Evolutionary conservation across 2,113 vertebrate species (phyloP).

Genomic region (Columbina picui): DNA sequence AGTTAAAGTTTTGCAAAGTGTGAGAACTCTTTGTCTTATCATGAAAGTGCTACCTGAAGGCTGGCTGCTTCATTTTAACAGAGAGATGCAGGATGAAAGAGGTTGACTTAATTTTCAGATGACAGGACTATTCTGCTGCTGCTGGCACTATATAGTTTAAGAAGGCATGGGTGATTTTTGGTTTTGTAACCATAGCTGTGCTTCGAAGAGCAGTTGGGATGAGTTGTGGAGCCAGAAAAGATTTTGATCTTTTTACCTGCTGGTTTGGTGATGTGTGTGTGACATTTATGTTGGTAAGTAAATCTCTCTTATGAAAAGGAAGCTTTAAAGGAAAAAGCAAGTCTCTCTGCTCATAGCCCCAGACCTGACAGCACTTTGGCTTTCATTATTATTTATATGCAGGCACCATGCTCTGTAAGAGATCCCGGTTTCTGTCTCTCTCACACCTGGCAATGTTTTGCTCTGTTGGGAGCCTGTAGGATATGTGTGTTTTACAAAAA

Average conservation of each 20-base stretch:
- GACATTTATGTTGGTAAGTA: slow-evolving; percentile 4
- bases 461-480: background rate
- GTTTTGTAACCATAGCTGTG: background rate
- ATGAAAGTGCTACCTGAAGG: background rate
- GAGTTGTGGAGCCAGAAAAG: background rate
- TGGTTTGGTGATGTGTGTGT: background rate
- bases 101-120: background rate
- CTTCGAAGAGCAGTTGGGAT: background rate
- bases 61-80: background rate
- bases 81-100: background rate
- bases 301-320: background rate
- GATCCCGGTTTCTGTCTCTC: background rate
- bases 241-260: background rate
- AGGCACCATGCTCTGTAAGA: background rate
- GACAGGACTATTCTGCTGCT: background rate
- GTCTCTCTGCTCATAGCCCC: slow-evolving; percentile 12
- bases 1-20: background rate
- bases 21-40: background rate
- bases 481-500: background rate
- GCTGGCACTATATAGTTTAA: background rate
- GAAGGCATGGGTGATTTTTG: background rate
- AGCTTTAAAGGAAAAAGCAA: background rate
- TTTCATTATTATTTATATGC: slow-evolving; percentile 4
- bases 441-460: background rate
- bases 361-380: background rate